Conservation (phyloP, 2,113 vertebrate species). For the Neogobius melanostomus region DNA sequence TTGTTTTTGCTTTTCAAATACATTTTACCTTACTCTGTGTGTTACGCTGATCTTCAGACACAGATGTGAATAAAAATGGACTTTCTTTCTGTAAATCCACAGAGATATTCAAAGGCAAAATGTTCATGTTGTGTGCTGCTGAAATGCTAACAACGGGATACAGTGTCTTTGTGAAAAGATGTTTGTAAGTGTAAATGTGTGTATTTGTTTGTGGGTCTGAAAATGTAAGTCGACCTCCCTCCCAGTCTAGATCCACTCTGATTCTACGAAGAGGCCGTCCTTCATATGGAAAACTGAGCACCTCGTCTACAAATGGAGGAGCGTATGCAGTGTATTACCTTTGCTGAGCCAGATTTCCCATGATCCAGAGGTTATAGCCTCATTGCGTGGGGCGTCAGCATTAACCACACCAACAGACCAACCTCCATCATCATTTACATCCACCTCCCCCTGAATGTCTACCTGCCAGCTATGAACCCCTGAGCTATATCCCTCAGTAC, state of each 20-base stretch:
- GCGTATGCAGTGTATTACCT: conserved; percentile 3
- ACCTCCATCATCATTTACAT: neutral
- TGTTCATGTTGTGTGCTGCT: neutral
- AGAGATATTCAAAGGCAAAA: neutral
- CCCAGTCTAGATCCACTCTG: conserved; percentile 7
- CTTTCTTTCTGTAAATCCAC: neutral
- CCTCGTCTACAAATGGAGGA: neutral
- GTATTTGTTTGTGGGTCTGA: neutral
- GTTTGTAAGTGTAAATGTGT: conserved; percentile 3
- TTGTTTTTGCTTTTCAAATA: too few species aligned
- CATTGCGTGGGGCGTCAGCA: neutral
- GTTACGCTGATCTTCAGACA: neutral
- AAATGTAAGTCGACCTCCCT: neutral
- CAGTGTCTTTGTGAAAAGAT: neutral
- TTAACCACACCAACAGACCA: conserved; percentile 13
- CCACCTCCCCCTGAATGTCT: neutral
- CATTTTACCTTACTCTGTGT: too few species aligned
- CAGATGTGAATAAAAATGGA: neutral
- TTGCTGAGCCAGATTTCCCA: neutral
- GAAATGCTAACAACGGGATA: neutral
- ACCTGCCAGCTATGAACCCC: conserved; percentile 19
- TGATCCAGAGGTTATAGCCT: neutral
- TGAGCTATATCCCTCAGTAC: conserved; percentile 9
- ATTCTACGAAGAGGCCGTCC: neutral
- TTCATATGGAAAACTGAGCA: neutral